Conservation (phyloP, 35 echinoderm and acorn worm genomes). For the Lytechinus pictus region DNA sequence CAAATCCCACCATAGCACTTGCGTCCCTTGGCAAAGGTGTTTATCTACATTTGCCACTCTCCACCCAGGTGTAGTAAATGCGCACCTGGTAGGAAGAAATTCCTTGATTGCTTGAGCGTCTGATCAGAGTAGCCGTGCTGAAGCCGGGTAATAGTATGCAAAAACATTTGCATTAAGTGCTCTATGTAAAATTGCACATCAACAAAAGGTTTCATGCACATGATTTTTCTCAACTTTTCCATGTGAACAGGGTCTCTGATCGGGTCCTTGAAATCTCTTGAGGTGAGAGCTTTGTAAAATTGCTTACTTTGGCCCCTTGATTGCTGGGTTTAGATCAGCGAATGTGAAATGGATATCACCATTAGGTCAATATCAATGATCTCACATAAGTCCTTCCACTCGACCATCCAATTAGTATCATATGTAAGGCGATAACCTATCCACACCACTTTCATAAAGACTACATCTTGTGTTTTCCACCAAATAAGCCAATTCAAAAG, state of each 20-base stretch:
- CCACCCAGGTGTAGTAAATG: no score
- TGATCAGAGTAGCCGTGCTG: no score
- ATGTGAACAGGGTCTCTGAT: not conserved
- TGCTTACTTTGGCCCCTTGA: not conserved
- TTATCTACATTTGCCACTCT: no score
- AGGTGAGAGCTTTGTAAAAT: not conserved
- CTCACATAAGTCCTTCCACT: not conserved
- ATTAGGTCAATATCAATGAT: not conserved
- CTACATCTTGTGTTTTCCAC: not conserved
- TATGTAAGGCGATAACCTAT: not conserved
- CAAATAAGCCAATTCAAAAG: no score
- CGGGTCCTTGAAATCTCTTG: not conserved
- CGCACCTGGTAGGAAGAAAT: no score
- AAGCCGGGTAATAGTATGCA: no score
- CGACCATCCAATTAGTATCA: not conserved
- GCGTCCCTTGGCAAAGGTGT: no score
- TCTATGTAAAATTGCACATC: no score
- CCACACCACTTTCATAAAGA: not conserved
- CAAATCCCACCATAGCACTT: no score
- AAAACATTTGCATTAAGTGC: no score
- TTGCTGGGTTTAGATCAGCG: not conserved
- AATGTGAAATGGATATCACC: not conserved
- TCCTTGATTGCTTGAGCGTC: no score
- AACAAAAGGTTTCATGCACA: not conserved
- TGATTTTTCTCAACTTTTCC: not conserved